Conservation (phyloP, 2,888 invertebrate species). For the Brachyptera risi region DNA sequence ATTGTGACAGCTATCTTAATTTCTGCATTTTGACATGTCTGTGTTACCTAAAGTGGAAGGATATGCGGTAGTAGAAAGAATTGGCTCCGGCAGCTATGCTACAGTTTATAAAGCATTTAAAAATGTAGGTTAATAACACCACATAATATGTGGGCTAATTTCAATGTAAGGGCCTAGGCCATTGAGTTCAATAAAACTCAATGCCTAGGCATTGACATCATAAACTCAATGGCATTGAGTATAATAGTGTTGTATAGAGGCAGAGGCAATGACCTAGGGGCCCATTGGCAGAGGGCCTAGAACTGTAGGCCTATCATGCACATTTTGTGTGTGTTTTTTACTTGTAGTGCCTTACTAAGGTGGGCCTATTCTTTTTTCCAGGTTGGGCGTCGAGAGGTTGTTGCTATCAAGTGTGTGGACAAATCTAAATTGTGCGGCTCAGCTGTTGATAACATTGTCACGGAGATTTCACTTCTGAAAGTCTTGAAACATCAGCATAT, state of each 20-base stretch:
- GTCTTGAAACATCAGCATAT: constrained; percentile 74
- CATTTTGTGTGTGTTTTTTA: too few species aligned
- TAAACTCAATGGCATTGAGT: too few species aligned
- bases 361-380: constrained; percentile 39
- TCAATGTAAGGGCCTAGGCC: not conserved
- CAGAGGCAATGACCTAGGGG: too few species aligned
- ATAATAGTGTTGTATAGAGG: too few species aligned
- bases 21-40: too few species aligned
- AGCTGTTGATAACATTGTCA: constrained; percentile 74
- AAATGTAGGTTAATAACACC: too few species aligned
- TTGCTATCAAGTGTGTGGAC: constrained; percentile 80
- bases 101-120: constrained; percentile 76
- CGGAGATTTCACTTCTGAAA: constrained; percentile 77
- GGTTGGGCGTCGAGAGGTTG: constrained; percentile 59
- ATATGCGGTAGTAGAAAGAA: constrained; percentile 65
- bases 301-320: too few species aligned
- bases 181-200: not conserved
- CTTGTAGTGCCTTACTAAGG: constrained; percentile 25
- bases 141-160: too few species aligned
- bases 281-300: too few species aligned
- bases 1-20: not conserved
- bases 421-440: constrained; percentile 65
- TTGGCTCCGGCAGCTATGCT: constrained; percentile 81
- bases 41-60: constrained; percentile 56
- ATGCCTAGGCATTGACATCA: too few species aligned